Conservation (phyloP, 2,797 vertebrate species). For the Pogonophryne albipinna region DNA sequence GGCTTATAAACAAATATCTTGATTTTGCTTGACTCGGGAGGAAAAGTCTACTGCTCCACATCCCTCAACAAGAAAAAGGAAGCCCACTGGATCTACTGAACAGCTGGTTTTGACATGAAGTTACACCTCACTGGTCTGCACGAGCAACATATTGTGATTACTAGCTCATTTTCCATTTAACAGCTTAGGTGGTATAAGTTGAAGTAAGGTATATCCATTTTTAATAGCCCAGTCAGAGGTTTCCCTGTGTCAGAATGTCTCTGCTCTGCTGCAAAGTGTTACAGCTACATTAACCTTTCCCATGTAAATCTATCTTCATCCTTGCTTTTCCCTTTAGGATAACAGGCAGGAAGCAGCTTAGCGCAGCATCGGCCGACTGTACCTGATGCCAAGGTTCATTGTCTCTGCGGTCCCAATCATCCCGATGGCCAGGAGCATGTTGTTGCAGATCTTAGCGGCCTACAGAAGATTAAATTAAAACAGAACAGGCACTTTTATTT, state of each 20-base stretch:
- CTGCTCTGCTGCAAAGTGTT: neutral
- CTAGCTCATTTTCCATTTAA: neutral
- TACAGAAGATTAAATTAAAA: constrained; percentile 72
- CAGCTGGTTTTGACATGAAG: neutral
- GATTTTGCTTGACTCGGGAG: neutral
- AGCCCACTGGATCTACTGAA: constrained; percentile 5
- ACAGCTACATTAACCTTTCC: neutral
- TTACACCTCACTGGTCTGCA: neutral
- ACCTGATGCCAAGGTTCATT: constrained; percentile 99
- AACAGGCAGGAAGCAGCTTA: constrained; percentile 12
- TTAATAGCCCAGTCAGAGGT: neutral
- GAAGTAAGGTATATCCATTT: neutral
- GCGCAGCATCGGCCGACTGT: constrained; percentile 43
- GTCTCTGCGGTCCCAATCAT: constrained; percentile 99
- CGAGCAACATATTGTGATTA: neutral
- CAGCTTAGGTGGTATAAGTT: neutral
- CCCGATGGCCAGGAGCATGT: constrained; percentile 97
- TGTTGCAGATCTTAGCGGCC: constrained; percentile 99
- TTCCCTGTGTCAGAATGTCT: neutral
- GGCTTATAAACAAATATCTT: constrained; percentile 1
- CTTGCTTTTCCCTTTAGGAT: constrained; percentile 3
- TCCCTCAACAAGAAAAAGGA: neutral
- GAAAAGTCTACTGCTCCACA: constrained; percentile 1
- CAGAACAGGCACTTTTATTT: constrained; percentile 5
- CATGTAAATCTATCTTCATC: constrained; percentile 19